Evolutionary conservation across 2,113 vertebrate species (phyloP).

Genomic region (Mixornis gularis): DNA sequence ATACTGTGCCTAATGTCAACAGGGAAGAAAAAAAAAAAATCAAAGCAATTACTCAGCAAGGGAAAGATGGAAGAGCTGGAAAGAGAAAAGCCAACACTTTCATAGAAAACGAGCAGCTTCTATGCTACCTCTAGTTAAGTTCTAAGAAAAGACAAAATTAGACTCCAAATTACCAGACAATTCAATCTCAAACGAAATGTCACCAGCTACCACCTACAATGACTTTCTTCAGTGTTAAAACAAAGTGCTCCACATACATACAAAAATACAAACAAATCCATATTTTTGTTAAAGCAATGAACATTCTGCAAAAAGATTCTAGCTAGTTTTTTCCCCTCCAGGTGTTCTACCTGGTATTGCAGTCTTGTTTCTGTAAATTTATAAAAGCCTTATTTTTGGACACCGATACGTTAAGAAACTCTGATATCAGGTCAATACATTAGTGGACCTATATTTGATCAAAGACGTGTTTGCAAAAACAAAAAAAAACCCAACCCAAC

Average conservation of each 20-base stretch:
- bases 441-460: neutral
- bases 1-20: neutral
- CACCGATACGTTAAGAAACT: neutral
- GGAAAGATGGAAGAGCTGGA: neutral
- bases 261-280: neutral
- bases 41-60: neutral
- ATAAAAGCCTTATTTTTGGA: neutral
- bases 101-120: neutral
- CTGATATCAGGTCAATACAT: neutral
- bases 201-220: neutral
- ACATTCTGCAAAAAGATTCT: neutral
- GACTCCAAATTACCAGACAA: neutral
- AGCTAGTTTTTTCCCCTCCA: neutral
- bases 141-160: neutral
- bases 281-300: neutral
- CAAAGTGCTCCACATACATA: neutral
- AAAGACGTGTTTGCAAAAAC: neutral
- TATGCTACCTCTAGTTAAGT: neutral
- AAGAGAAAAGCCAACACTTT: neutral
- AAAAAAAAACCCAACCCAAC: neutral
- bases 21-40: neutral
- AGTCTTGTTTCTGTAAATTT: neutral
- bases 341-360: neutral
- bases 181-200: neutral
- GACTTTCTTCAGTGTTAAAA: neutral